These are phyloP conservation scores for Vultur gryphus DNA, from an alignment of 2,797 vertebrate genomes.

Conservation along the genomic window DNA sequence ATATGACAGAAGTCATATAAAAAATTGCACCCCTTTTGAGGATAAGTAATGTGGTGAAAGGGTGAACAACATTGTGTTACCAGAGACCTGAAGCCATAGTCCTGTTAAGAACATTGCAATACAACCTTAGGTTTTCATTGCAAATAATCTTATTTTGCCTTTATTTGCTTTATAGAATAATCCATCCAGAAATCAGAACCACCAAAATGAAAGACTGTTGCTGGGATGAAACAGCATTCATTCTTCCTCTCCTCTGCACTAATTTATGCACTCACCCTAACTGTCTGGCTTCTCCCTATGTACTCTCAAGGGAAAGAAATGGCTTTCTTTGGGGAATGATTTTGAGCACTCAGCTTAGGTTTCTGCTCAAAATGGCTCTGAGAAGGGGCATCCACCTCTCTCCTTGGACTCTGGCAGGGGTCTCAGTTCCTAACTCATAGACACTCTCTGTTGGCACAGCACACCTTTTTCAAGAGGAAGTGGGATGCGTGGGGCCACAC, in stretches of 20 bases:
- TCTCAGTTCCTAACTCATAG: background rate
- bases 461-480: background rate
- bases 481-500: fast-evolving
- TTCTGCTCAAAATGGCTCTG: background rate
- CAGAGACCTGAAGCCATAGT: background rate
- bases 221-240: background rate
- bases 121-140: background rate
- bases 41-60: background rate
- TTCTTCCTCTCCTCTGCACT: background rate
- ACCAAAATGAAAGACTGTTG: background rate
- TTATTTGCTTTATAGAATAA: background rate
- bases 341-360: background rate
- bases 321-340: background rate
- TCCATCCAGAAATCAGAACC: background rate
- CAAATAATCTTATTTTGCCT: background rate
- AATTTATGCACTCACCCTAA: background rate
- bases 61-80: background rate
- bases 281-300: background rate
- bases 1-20: background rate
- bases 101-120: background rate
- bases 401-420: background rate
- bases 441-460: background rate
- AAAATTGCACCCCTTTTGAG: background rate
- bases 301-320: background rate
- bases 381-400: background rate